A percentile compares a stretch with the other conserved stretches of the same genome.
These are phyloP conservation scores for Dendrolimus pini DNA, from an alignment of 2,888 invertebrate species.

Conservation along the genomic window DNA sequence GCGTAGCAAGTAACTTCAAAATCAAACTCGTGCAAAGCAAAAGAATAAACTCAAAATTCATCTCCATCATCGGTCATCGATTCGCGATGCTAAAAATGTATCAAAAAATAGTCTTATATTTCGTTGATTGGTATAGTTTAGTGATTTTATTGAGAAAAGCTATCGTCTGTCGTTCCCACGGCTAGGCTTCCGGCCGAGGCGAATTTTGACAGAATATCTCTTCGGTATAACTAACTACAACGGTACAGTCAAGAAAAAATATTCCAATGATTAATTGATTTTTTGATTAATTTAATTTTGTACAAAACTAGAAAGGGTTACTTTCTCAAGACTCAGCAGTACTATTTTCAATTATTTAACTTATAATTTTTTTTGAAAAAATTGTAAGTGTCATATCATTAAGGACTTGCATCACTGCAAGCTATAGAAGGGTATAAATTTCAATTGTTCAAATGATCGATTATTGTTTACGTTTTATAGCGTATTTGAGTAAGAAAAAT, in stretches of 20 bases:
- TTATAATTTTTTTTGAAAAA: no score
- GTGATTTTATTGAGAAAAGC: constrained; percentile 70
- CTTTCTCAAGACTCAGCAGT: no score
- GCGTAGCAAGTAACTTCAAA: not conserved
- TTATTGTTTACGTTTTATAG: no score
- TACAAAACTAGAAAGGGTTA: not conserved
- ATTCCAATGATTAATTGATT: constrained; percentile 22
- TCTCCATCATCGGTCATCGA: constrained; percentile 9
- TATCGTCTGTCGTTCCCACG: constrained; percentile 64
- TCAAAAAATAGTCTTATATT: constrained; percentile 39
- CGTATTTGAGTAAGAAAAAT: no score
- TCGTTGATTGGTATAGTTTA: constrained; percentile 44
- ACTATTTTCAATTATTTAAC: no score
- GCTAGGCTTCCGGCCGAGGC: constrained; percentile 65
- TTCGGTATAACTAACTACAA: constrained; percentile 52
- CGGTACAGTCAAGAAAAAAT: constrained; percentile 48
- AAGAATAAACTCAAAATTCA: not conserved
- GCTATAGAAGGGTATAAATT: no score
- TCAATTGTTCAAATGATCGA: no score
- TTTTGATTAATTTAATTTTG: constrained; percentile 22
- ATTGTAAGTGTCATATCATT: no score
- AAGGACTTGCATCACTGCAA: no score
- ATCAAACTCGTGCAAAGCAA: not conserved
- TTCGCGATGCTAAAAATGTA: constrained; percentile 30
- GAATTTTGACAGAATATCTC: constrained; percentile 72